These are phyloP conservation scores for Pasiphila rectangulata DNA, from an alignment of 2,888 invertebrate species.

Conservation along the genomic window DNA sequence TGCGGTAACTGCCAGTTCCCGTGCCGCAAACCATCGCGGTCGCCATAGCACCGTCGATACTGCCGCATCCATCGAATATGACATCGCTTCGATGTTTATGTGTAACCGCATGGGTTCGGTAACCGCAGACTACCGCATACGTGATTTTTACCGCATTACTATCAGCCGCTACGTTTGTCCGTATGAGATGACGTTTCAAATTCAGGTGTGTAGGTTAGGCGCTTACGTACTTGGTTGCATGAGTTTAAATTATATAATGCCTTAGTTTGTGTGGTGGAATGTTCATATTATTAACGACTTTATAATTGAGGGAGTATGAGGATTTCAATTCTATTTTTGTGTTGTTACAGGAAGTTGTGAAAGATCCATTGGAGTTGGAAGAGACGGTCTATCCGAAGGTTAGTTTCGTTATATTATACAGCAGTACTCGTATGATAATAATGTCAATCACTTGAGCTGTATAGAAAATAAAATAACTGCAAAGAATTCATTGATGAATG, in stretches of 20 bases:
- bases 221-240: neutral
- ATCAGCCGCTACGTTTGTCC: neutral
- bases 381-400: constrained; percentile 53
- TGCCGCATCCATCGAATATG: neutral
- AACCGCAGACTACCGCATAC: constrained; percentile 1
- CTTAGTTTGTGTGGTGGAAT: neutral
- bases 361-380: constrained; percentile 49
- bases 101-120: neutral
- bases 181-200: neutral
- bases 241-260: neutral
- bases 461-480: too few species aligned
- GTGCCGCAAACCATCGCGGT: neutral
- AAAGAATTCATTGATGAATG: too few species aligned
- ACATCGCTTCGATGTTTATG: neutral
- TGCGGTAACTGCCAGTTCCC: constrained; percentile 3
- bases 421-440: too few species aligned
- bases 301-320: too few species aligned
- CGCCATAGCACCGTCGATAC: neutral
- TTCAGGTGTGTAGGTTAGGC: neutral
- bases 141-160: constrained; percentile 1
- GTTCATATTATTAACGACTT: too few species aligned
- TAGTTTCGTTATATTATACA: too few species aligned
- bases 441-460: too few species aligned
- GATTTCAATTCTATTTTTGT: constrained; percentile 5
- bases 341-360: constrained; percentile 41